Evolutionary conservation across 2,113 vertebrate genomes (phyloP).

Genomic region (Monopterus albus): DNA sequence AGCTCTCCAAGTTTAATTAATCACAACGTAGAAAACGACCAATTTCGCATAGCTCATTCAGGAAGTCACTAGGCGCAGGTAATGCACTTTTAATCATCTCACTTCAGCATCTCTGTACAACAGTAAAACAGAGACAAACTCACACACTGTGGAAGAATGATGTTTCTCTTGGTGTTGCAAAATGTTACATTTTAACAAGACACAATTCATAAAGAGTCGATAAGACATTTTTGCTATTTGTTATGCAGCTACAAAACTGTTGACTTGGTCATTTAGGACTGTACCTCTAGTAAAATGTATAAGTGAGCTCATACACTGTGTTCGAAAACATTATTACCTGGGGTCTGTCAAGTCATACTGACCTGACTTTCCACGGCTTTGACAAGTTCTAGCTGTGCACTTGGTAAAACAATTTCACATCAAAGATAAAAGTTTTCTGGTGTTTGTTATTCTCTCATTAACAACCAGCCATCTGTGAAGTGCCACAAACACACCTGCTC

Average conservation of each 20-base stretch:
- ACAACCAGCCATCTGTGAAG: slow-evolving; percentile 81
- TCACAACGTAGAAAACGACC: slow-evolving; percentile 96
- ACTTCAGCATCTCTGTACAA: slow-evolving; percentile 83
- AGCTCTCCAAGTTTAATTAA: slow-evolving; percentile 95
- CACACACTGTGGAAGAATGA: slow-evolving; percentile 66
- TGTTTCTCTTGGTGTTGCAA: slow-evolving; percentile 69
- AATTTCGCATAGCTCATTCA: slow-evolving; percentile 99
- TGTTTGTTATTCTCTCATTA: slow-evolving; percentile 80
- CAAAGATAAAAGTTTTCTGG: slow-evolving; percentile 73
- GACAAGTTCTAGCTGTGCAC: slow-evolving; percentile 41
- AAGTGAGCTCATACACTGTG: slow-evolving; percentile 36
- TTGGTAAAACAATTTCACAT: slow-evolving; percentile 59
- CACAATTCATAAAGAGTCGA: slow-evolving; percentile 65
- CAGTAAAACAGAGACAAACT: slow-evolving; percentile 67
- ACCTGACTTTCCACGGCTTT: slow-evolving; percentile 39
- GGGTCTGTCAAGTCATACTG: slow-evolving; percentile 54
- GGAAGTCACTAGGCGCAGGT: slow-evolving; percentile 94
- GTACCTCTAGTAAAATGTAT: slow-evolving; percentile 8
- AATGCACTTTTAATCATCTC: slow-evolving; percentile 99
- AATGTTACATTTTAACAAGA: slow-evolving; percentile 65
- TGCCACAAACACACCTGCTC: slow-evolving; percentile 82
- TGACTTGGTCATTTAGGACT: slow-evolving; percentile 26
- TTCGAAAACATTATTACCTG: slow-evolving; percentile 40
- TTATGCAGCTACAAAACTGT: slow-evolving; percentile 18
- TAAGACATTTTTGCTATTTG: slow-evolving; percentile 31